Conservation (phyloP, 2,113 vertebrate species). For the Actenoides hombroni region DNA sequence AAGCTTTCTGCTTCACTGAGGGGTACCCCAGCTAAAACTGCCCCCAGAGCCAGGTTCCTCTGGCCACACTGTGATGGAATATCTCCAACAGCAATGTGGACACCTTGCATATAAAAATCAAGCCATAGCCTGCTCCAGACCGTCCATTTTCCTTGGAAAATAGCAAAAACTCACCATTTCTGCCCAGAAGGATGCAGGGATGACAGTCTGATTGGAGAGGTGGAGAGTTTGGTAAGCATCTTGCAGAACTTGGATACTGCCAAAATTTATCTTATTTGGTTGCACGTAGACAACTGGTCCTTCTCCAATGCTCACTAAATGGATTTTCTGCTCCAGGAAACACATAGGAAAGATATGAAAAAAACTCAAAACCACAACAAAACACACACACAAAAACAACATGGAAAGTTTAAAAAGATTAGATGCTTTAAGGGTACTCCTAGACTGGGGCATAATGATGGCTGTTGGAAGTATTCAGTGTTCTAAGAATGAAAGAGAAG, state of each 20-base stretch:
- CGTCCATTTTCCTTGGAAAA: not conserved
- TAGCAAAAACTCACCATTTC: constrained; percentile 73
- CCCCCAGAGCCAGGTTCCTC: not conserved
- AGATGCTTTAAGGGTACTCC: not conserved
- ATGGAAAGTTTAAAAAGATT: not conserved
- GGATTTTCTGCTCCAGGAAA: constrained; percentile 67
- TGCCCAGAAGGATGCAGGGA: constrained; percentile 77
- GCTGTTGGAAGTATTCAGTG: not conserved
- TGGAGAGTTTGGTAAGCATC: constrained; percentile 69
- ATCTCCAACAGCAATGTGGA: not conserved
- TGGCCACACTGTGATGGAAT: accelerated
- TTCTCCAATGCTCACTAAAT: constrained; percentile 73
- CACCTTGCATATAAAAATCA: not conserved
- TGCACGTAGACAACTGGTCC: constrained; percentile 78
- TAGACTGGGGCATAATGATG: no score
- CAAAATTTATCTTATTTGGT: constrained; percentile 77
- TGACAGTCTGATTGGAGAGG: constrained; percentile 80
- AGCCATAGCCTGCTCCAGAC: not conserved
- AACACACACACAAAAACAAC: not conserved
- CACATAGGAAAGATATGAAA: not conserved
- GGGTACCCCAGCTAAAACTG: not conserved
- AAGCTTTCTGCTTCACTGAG: not conserved
- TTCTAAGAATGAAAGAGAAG: not conserved
- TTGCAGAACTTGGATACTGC: constrained; percentile 77
- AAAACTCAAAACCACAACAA: no score